phyloP scores from a whole-genome alignment of 2,888 invertebrate species.

The Meandrusa payeni region DNA sequence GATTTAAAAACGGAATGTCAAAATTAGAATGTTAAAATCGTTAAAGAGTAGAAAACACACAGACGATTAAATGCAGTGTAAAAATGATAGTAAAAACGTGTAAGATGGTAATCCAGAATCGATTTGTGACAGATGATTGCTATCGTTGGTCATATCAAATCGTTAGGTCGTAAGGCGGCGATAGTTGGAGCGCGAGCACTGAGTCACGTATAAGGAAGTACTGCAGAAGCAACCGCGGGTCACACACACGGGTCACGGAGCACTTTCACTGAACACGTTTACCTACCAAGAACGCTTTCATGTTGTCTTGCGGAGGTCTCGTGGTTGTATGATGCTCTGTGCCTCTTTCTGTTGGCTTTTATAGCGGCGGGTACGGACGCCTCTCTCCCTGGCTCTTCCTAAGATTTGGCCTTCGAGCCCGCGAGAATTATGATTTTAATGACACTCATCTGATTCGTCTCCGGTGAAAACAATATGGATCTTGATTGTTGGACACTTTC shows the following conservation, averaged over 20 bases:
- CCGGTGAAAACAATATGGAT: slow-evolving; percentile 75
- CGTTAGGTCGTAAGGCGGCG: background rate
- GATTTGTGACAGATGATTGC: slow-evolving; percentile 20
- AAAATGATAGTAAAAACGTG: background rate
- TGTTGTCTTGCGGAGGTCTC: slow-evolving; percentile 77
- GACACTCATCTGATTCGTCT: slow-evolving; percentile 72
- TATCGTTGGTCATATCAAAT: slow-evolving; percentile 16
- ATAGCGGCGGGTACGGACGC: slow-evolving; percentile 64
- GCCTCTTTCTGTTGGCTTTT: slow-evolving; percentile 59
- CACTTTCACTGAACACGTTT: slow-evolving; percentile 75
- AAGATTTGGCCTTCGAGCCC: slow-evolving; percentile 77
- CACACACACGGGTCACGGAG: slow-evolving; percentile 64
- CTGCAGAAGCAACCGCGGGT: slow-evolving; percentile 50
- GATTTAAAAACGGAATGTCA: slow-evolving; percentile 4
- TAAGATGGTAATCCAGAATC: slow-evolving; percentile 6
- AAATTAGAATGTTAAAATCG: background rate
- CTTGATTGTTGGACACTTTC: slow-evolving; percentile 60
- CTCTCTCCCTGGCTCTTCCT: slow-evolving; percentile 79
- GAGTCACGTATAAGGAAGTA: slow-evolving; percentile 60
- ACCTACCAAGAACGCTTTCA: slow-evolving; percentile 81
- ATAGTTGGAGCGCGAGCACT: slow-evolving; percentile 45
- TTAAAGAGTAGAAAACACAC: background rate
- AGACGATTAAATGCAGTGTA: background rate
- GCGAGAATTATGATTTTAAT: slow-evolving; percentile 80
- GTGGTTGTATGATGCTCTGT: slow-evolving; percentile 75